These are phyloP conservation scores for Lasioglossum calceatum DNA, from an alignment of 2,888 invertebrate species.

Conservation along the genomic window DNA sequence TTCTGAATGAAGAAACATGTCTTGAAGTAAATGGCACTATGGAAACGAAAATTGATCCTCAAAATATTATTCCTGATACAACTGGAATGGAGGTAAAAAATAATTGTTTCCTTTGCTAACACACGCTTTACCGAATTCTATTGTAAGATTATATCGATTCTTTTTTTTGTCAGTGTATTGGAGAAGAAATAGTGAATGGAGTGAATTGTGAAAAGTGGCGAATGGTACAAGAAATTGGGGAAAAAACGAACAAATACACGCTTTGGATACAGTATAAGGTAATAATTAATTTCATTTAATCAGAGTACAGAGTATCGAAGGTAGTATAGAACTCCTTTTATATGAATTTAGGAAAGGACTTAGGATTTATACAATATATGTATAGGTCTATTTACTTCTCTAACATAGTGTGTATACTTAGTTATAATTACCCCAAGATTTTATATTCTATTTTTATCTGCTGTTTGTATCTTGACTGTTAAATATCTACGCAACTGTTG, in stretches of 20 bases:
- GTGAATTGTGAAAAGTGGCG: constrained; percentile 92
- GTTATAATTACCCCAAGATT: too few species aligned
- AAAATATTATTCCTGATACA: constrained; percentile 93
- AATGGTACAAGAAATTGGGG: constrained; percentile 88
- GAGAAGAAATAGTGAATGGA: constrained; percentile 90
- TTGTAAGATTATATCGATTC: constrained; percentile 30
- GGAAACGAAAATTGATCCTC: constrained; percentile 87
- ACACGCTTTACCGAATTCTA: constrained; percentile 17
- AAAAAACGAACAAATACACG: constrained; percentile 94
- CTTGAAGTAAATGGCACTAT: constrained; percentile 92
- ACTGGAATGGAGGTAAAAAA: constrained; percentile 88
- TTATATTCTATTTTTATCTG: too few species aligned
- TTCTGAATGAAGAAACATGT: constrained; percentile 91
- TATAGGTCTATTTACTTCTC: too few species aligned
- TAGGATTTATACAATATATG: too few species aligned
- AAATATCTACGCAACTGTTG: too few species aligned
- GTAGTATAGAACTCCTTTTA: neutral
- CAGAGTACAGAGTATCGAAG: neutral
- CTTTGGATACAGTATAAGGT: constrained; percentile 93
- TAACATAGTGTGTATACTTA: too few species aligned
- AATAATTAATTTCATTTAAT: constrained; percentile 35
- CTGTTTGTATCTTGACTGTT: too few species aligned
- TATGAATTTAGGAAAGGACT: neutral
- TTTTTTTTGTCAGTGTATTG: constrained; percentile 82
- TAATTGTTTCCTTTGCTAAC: neutral